Conservation (phyloP, 2,888 invertebrate species). For the Pachycephus smyrnensis region DNA sequence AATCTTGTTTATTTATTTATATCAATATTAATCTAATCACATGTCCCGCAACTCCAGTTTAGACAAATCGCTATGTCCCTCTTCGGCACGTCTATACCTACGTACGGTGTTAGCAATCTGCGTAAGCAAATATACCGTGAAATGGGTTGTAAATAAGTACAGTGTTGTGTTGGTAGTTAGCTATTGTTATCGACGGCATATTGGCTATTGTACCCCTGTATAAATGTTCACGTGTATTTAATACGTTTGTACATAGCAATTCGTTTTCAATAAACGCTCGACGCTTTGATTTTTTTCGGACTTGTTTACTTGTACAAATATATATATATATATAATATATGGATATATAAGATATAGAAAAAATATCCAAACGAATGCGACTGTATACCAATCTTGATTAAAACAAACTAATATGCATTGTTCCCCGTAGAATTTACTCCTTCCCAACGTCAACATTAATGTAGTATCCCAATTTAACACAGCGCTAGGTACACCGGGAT, state of each 20-base stretch:
- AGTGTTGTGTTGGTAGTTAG: constrained; percentile 42
- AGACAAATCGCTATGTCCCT: constrained; percentile 7
- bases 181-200: constrained; percentile 54
- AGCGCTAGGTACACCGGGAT: neutral
- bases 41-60: neutral
- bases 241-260: constrained; percentile 61
- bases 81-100: neutral
- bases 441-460: neutral
- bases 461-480: neutral
- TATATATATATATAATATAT: neutral
- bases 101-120: constrained; percentile 31
- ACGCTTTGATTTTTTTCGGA: constrained; percentile 51
- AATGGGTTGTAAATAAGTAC: constrained; percentile 53
- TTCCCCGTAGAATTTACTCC: neutral
- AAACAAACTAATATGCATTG: neutral
- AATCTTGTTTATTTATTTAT: neutral
- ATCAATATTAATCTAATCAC: neutral
- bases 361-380: neutral
- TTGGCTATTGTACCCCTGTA: constrained; percentile 47
- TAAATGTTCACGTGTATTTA: constrained; percentile 61
- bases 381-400: neutral
- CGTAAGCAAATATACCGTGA: constrained; percentile 44
- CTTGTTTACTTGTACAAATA: neutral
- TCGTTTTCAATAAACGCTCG: constrained; percentile 60
- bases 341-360: neutral